Evolutionary conservation across 2,888 invertebrate species (phyloP), one percentile per base, ranked within the genome.

Genomic region (Macaria notata): DNA sequence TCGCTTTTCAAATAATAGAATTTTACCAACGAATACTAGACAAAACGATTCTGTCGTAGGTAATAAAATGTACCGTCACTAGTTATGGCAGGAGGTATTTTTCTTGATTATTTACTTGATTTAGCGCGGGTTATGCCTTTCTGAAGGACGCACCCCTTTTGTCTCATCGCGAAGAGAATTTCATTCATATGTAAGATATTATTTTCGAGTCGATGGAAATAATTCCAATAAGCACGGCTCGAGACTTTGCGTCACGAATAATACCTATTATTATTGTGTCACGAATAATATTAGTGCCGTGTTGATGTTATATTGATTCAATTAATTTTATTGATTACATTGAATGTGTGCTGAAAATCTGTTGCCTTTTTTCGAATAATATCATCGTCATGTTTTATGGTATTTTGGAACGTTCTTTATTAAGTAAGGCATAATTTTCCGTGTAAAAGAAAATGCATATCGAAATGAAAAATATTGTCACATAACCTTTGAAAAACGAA

Each of bases 151-250:
- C 63, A 67, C 63, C 64, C 57, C 71, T 70, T 78, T 79, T 81
- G 79, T 83, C 75, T 79, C 67, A 71, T 72, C 69, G 61, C 72
- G 73, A n/a, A 72, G 72, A 76, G 75, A 84, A 81, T 81, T 81
- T 81, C 77, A 81, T 84, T 84, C 79, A 81, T 81, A 83, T 78
- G 79, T 79, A 76, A 78, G 74, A 85, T 80, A 84, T 83, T 81
- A 81, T 80, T 84, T 85, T 82, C 84, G 73, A 65, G 62, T 79
- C 77, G 80, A 79, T 82, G 78, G 81, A 81, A 81, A 85, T 82
- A 85, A 86, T 86, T 86, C 75, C 86, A 88, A 86, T 87, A 86
- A 81, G 81, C 75, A 76, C 69, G 65, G 68, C 63, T 46, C 65
- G 69, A 65, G 71, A 76, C 71, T 78, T 75, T 74, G 70, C 74